phyloP scores from a whole-genome alignment of 2,888 invertebrate species.

The Anoplius nigerrimus region DNA sequence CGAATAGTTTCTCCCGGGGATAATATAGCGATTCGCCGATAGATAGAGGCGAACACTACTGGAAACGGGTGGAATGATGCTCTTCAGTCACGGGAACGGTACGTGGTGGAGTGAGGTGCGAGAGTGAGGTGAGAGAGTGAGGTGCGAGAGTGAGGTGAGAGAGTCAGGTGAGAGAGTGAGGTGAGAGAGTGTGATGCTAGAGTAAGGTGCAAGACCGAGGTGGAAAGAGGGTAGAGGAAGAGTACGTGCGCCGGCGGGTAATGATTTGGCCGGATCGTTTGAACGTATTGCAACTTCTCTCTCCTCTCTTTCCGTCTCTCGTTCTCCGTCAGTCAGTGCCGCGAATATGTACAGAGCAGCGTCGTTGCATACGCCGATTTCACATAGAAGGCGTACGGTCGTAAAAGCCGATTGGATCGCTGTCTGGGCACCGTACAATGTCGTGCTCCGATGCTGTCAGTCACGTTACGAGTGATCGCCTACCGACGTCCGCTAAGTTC shows the following conservation, averaged over 20 bases:
- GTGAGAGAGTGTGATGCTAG: neutral
- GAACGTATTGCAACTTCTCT: neutral
- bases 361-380: neutral
- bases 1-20: neutral
- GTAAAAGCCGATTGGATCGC: too few relatives aligned
- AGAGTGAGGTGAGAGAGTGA: neutral
- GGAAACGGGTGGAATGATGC: conserved; percentile 1
- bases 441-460: too few relatives aligned
- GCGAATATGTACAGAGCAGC: neutral
- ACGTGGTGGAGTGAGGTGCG: neutral
- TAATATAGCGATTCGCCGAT: conserved; percentile 2
- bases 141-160: neutral
- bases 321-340: too few relatives aligned
- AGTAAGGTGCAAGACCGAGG: neutral
- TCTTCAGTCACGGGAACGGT: conserved; percentile 6
- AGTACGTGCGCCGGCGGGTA: too few relatives aligned
- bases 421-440: too few relatives aligned
- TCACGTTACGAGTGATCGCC: too few relatives aligned
- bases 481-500: too few relatives aligned
- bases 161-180: neutral
- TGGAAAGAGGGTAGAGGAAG: neutral
- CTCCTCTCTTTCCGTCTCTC: too few relatives aligned
- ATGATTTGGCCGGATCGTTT: too few relatives aligned
- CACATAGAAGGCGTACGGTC: too few relatives aligned
- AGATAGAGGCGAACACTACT: conserved; percentile 1